Percentiles rank a stretch among this genome's conserved stretches.
These are phyloP conservation scores for silkworm (Bombyx mori) DNA, from an alignment of 1,140 invertebrate genomes.

Conservation along the genomic window ASM3026992v2 NC_085133.1:8775001-8775500, in stretches of 20 bases:
- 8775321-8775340: too few relatives aligned
- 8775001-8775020: conserved; percentile 42
- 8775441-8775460: too few relatives aligned
- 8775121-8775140: conserved; percentile 58
- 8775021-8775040: conserved; percentile 48
- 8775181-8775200: conserved; percentile 22
- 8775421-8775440: too few relatives aligned
- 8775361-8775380: too few relatives aligned
- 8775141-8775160: conserved; percentile 69
- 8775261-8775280: not conserved
- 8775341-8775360: too few relatives aligned
- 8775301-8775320: too few relatives aligned
- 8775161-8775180: conserved; percentile 59
- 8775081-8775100: not conserved
- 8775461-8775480: too few relatives aligned
- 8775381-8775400: too few relatives aligned
- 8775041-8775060: conserved; percentile 60
- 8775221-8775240: conserved; percentile 11
- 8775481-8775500: too few relatives aligned
- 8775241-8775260: not conserved
- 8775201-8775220: conserved; percentile 60
- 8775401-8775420: too few relatives aligned
- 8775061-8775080: conserved; percentile 15
- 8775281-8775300: too few relatives aligned
- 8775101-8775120: conserved; percentile 41